phyloP scores from a whole-genome alignment of 2,797 vertebrate genomes.

The Rhinogobio ventralis region DNA sequence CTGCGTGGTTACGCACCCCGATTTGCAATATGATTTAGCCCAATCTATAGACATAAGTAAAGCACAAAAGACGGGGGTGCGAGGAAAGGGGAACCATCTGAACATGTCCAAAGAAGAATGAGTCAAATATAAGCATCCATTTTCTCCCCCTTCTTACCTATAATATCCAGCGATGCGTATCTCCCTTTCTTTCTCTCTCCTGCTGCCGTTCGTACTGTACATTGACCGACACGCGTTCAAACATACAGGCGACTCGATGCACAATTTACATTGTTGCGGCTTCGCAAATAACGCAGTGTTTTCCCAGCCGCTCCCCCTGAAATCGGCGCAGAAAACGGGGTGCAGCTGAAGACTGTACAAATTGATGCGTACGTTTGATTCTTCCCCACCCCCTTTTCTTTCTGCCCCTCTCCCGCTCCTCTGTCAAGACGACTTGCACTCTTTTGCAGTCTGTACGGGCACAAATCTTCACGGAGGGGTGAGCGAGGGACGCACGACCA shows the following conservation, averaged over 20 bases:
- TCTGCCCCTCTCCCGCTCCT: slow-evolving; percentile 70
- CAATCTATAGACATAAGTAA: slow-evolving; percentile 69
- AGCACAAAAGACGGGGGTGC: slow-evolving; percentile 73
- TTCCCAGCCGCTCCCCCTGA: slow-evolving; percentile 65
- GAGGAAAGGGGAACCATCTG: slow-evolving; percentile 70
- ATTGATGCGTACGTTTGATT: slow-evolving; percentile 82
- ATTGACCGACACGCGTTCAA: slow-evolving; percentile 70
- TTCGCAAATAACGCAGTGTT: slow-evolving; percentile 74
- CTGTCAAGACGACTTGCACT: slow-evolving; percentile 80
- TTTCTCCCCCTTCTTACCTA: slow-evolving; percentile 80
- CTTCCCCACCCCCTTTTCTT: slow-evolving; percentile 72
- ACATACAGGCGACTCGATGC: slow-evolving; percentile 48
- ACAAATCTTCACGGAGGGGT: slow-evolving; percentile 73
- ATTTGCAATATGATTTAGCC: slow-evolving; percentile 68
- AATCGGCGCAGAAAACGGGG: slow-evolving; percentile 77
- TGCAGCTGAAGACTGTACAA: slow-evolving; percentile 83
- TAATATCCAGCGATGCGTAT: slow-evolving; percentile 81
- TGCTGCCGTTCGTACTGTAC: slow-evolving; percentile 73
- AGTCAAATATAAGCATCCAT: slow-evolving; percentile 75
- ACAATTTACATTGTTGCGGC: slow-evolving; percentile 75
- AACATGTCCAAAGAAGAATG: slow-evolving; percentile 68
- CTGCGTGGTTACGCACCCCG: slow-evolving; percentile 65
- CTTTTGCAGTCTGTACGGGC: slow-evolving; percentile 75
- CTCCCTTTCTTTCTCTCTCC: slow-evolving; percentile 68
- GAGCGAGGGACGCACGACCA: slow-evolving; percentile 75